Evolutionary conservation across 2,888 invertebrate genomes (phyloP), one percentile per base, ranked within the genome.

Genomic region (Nomada lathburiana): DNA sequence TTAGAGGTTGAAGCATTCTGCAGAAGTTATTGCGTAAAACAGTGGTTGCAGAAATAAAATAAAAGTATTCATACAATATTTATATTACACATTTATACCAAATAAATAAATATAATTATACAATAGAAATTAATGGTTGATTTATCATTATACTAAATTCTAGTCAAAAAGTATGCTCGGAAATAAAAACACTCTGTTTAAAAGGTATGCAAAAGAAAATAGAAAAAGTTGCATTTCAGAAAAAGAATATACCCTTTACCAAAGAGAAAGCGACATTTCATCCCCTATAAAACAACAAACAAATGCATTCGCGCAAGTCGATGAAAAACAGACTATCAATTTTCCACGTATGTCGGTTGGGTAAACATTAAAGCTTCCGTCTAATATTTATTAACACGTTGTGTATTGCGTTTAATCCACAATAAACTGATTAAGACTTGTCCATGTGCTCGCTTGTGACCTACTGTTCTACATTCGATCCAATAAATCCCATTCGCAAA

Each of bases 291-390:
- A n/a, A 20, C 18, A 64, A 44, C 50, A 65, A 73, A 18, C 23
- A 53, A 67, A 67, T 36, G 60, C 42, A 53, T 65, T 23, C 47
- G 62, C n/a, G 50, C 26, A 50, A 60, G 26, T 13, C 20, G 13
- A 11, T 13, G 20, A 50, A 53, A 53, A 73, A 44, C 55, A 57
- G 18, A 16, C 18, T 18, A 52, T 23, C n/a, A 65, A 47, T 65
- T 73, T 44, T 10, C 26, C 29, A 23, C 50, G 23, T 11, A 26
- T 60, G 59, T 53, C 20, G 2, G 4, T 11, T 62, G 13, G 11
- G 16, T 63, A 16, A 44, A 26, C 36, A 55, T 7, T 71, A 7
- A 3, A 64, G 50, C 26, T 52, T 71, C 7, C 26, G n/a, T 18
- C 42, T 13, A 65, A 59, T 36, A 11, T 59, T 70, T 57, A 42